Base-by-base conservation (phyloP, 2,797 vertebrate species). In the Pampus argenteus region DNA sequence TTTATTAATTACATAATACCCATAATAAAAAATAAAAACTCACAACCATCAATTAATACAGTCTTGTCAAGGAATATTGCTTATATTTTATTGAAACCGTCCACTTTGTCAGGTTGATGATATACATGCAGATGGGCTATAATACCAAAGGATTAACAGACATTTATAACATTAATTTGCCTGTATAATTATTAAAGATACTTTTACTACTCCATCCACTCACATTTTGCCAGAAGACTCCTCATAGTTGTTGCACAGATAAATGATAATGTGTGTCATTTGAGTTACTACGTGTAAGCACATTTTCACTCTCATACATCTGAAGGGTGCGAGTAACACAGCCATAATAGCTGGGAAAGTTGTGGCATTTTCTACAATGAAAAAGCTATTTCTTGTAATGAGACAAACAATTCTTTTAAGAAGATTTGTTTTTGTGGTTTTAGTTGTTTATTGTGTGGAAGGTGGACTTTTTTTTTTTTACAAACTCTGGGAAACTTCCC, bases 401-500 rank as follows among this genome's bases (percentile, higher is more conserved):
- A 85, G 74, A 79, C 74, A 74, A 74, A 73, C 64, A 82, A 20
- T 69, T 86, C 6, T 77, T 79, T 82, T 58, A 66, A 74, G 56
- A 56, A 78, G 70, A 84, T 88, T 86, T 86, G 82, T 88, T 88
- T 82, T 74, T 85, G 88, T 78, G 84, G 88, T 88, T 85, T 51
- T 11, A 74, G 62, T 74, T 84, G 86, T 85, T 88, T 86, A 85
- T 82, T 87, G 78, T 82, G 81, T 81, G 78, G 79, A 89, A 84
- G 82, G 81, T 82, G 85, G 87, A 91, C n/a, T n/a, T n/a, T n/a
- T n/a, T n/a, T n/a, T n/a, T 87, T 90, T 86, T 78, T 79, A 83
- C 82, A 82, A 79, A 86, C 58, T 71, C 71, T 91, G 89, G 84
- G 87, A 86, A 82, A 82, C 70, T 82, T 89, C 89, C 83, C 89